Conservation (phyloP, 1,140 invertebrate genomes). For the Zaprionus lachaisei region DNA sequence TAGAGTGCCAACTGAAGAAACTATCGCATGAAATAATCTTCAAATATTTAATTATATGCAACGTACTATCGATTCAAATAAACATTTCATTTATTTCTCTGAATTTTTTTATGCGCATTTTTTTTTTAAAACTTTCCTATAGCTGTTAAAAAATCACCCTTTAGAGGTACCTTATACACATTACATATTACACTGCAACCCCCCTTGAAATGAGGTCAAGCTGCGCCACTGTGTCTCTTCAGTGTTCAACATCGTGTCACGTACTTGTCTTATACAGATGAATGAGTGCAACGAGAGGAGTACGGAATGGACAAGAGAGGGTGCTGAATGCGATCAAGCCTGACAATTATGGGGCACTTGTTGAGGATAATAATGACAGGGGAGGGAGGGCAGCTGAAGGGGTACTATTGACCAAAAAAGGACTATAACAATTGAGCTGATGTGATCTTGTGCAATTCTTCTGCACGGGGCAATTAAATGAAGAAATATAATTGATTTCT, state of each 20-base stretch:
- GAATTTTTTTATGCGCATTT: too few relatives aligned
- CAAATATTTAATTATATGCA: too few relatives aligned
- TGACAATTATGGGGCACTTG: slow-evolving; percentile 73
- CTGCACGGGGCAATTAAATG: background rate
- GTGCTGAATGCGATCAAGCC: slow-evolving; percentile 66
- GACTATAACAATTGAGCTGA: slow-evolving; percentile 10
- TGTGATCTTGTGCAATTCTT: background rate
- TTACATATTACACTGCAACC: background rate
- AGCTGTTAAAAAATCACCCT: too few relatives aligned
- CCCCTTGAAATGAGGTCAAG: background rate
- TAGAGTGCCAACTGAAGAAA: too few relatives aligned
- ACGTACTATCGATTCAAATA: too few relatives aligned
- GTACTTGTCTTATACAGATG: background rate
- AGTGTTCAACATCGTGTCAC: background rate
- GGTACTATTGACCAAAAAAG: slow-evolving; percentile 5
- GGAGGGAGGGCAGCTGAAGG: slow-evolving; percentile 5
- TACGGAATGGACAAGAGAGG: too few relatives aligned
- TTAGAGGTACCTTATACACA: too few relatives aligned
- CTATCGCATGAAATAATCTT: too few relatives aligned
- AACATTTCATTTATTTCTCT: too few relatives aligned
- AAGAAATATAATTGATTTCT: background rate
- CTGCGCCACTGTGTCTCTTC: background rate
- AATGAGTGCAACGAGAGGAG: slow-evolving; percentile 19
- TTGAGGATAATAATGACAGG: slow-evolving; percentile 67
- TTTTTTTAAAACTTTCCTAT: too few relatives aligned